These are phyloP conservation scores for Trachythela sp. DNA, from an alignment of 64 coral and sea anemone species.

Conservation along the genomic window DNA sequence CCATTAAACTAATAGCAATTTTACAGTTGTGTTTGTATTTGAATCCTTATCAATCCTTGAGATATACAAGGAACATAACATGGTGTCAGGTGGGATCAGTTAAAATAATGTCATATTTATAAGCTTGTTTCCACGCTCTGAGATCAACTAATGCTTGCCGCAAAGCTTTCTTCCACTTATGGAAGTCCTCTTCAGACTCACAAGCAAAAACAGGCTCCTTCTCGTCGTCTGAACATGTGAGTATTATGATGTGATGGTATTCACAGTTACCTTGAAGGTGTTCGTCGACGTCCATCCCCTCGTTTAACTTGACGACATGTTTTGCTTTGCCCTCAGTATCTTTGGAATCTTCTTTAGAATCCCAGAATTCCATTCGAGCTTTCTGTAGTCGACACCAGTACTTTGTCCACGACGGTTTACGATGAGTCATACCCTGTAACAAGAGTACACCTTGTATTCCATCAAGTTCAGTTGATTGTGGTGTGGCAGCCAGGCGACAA, in stretches of 20 bases:
- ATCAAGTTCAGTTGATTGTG: neutral
- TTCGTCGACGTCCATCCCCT: neutral
- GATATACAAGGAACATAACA: no score
- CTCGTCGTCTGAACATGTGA: neutral
- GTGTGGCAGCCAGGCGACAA: neutral
- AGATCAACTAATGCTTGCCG: neutral
- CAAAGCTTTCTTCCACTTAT: neutral
- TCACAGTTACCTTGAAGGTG: constrained; percentile 12
- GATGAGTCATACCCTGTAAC: neutral
- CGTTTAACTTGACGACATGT: neutral
- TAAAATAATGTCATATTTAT: neutral
- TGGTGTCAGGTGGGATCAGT: neutral
- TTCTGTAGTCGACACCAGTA: neutral
- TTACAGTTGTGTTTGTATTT: no score
- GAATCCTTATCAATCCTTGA: no score
- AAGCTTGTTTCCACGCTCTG: neutral
- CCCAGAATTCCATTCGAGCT: neutral
- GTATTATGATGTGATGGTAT: neutral
- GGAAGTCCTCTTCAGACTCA: neutral
- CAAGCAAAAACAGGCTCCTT: neutral
- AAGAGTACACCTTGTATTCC: neutral
- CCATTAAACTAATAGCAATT: no score
- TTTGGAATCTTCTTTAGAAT: neutral
- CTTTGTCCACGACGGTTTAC: neutral
- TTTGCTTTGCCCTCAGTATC: neutral